Evolutionary conservation across 2,888 invertebrate genomes (phyloP).

Genomic region (Reticulitermes lucifugus): DNA sequence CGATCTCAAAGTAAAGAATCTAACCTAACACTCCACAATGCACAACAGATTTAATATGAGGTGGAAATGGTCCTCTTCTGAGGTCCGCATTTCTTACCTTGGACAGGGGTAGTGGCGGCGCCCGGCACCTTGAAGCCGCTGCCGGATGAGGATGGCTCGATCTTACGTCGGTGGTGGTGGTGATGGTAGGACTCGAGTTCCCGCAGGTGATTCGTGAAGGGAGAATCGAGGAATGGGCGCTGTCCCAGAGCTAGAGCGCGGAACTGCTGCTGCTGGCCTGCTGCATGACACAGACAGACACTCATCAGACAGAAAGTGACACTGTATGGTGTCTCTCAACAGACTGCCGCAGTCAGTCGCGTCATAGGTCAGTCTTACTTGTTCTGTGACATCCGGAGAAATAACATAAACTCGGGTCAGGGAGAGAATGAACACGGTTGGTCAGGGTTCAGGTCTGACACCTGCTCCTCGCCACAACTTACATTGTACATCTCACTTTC

Average conservation of each 20-base stretch:
- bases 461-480: no score
- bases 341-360: neutral
- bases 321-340: neutral
- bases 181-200: constrained; percentile 73
- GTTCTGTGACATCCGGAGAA: neutral
- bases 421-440: no score
- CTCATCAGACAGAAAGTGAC: neutral
- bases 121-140: constrained; percentile 63
- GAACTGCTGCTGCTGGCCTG: constrained; percentile 74
- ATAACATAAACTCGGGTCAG: no score
- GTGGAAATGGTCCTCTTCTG: no score
- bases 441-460: no score
- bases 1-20: no score
- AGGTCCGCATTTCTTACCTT: constrained; percentile 58
- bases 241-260: constrained; percentile 80
- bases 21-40: no score
- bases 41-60: no score
- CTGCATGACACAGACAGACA: constrained; percentile 46
- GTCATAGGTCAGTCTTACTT: neutral
- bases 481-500: no score
- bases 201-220: constrained; percentile 73
- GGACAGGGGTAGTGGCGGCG: constrained; percentile 59
- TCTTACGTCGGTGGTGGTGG: constrained; percentile 67
- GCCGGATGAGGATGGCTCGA: constrained; percentile 50
- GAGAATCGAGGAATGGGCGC: constrained; percentile 74